Evolutionary conservation across 2,888 invertebrate species (phyloP).

Genomic region (Tetragnatha montana): DNA sequence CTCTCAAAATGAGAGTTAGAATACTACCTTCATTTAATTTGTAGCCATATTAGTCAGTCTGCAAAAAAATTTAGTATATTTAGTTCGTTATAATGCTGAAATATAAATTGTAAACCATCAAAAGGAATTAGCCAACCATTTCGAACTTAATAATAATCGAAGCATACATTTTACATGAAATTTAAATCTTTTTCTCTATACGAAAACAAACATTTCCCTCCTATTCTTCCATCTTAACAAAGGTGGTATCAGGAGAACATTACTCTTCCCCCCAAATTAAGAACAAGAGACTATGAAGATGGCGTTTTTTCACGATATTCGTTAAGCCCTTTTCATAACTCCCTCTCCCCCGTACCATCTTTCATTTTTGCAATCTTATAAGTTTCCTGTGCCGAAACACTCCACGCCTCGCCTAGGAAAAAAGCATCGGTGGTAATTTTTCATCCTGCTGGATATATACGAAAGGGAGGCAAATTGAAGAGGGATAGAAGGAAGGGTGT

Average conservation of each 20-base stretch:
- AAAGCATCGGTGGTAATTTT: conserved; percentile 38
- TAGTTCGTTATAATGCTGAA: too few relatives aligned
- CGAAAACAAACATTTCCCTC: not conserved
- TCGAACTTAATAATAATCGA: too few relatives aligned
- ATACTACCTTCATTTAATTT: too few relatives aligned
- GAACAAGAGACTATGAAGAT: not conserved
- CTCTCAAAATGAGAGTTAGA: too few relatives aligned
- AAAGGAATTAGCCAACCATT: too few relatives aligned
- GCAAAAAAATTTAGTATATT: too few relatives aligned
- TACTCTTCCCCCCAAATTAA: not conserved
- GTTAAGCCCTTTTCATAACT: conserved; percentile 9
- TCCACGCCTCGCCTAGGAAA: not conserved
- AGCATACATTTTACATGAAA: too few relatives aligned
- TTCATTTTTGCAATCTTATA: conserved; percentile 59
- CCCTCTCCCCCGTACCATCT: conserved; percentile 31
- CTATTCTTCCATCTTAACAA: not conserved
- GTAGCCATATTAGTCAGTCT: too few relatives aligned
- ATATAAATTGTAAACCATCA: too few relatives aligned
- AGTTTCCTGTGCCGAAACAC: conserved; percentile 37
- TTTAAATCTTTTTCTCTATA: too few relatives aligned
- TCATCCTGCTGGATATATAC: conserved; percentile 9
- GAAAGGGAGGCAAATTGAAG: not conserved
- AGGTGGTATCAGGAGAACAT: not conserved
- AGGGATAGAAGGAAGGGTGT: not conserved
- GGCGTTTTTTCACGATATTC: not conserved